Conservation (phyloP, 2,797 vertebrate species). For the Chloroceryle inda region DNA sequence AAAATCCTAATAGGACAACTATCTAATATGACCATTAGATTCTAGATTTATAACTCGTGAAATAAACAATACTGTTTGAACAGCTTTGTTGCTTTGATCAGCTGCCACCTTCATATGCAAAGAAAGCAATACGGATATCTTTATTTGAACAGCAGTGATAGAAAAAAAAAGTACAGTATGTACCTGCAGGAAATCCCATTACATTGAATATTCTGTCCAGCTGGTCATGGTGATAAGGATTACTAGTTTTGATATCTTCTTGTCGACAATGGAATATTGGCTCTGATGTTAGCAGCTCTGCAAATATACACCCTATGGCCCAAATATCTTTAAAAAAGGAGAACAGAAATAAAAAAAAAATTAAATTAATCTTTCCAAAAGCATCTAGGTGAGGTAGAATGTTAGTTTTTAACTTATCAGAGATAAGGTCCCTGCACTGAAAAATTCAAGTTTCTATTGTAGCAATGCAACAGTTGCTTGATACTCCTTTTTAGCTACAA, state of each 20-base stretch:
- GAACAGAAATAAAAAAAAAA: constrained; percentile 58
- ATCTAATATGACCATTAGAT: not conserved
- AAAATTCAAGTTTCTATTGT: not conserved
- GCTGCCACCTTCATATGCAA: constrained; percentile 26
- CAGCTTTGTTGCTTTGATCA: constrained; percentile 37
- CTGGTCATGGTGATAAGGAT: constrained; percentile 99
- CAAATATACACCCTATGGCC: constrained; percentile 99
- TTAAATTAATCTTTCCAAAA: constrained; percentile 73
- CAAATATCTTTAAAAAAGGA: constrained; percentile 93
- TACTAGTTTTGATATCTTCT: constrained; percentile 99
- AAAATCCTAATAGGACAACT: not conserved
- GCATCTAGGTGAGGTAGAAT: not conserved
- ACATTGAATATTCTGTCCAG: constrained; percentile 99
- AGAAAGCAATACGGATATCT: constrained; percentile 44
- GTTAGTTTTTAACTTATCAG: constrained; percentile 25
- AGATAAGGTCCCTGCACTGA: not conserved
- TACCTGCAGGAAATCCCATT: constrained; percentile 99
- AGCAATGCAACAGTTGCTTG: not conserved
- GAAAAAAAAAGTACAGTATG: constrained; percentile 56
- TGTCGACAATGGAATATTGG: constrained; percentile 99
- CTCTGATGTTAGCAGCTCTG: constrained; percentile 98
- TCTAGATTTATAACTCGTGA: not conserved
- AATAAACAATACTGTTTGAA: not conserved
- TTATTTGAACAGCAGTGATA: constrained; percentile 67
- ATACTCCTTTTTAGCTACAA: not conserved